phyloP scores from a whole-genome alignment of 2,113 vertebrate genomes.

The Pseudois nayaur region DNA sequence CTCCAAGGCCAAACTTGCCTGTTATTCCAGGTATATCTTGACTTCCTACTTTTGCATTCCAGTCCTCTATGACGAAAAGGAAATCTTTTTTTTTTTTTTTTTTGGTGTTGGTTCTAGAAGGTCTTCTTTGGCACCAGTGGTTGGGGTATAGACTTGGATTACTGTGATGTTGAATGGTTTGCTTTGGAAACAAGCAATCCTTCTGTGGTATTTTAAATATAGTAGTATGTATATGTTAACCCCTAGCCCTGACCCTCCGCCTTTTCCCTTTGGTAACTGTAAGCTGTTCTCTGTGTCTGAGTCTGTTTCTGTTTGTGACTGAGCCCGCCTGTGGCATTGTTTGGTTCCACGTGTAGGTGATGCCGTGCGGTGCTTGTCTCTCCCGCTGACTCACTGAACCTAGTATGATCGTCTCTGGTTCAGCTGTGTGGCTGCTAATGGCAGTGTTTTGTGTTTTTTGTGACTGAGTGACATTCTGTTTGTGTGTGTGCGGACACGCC shows the following conservation, averaged over 20 bases:
- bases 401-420: neutral
- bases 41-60: neutral
- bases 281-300: neutral
- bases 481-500: neutral
- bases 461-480: accelerated
- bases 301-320: neutral
- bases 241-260: neutral
- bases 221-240: neutral
- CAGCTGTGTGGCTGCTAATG: neutral
- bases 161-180: neutral
- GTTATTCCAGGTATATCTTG: neutral
- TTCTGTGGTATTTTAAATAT: neutral
- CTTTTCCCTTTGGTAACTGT: neutral
- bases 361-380: neutral
- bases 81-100: neutral
- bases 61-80: neutral
- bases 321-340: neutral
- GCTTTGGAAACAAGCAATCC: neutral
- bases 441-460: neutral
- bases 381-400: neutral
- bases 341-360: no score
- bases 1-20: neutral
- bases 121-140: neutral
- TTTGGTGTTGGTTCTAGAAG: neutral
- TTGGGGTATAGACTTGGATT: neutral